Conservation (phyloP, 1,140 invertebrate genomes). For the Schlechtendalia chinensis region DNA sequence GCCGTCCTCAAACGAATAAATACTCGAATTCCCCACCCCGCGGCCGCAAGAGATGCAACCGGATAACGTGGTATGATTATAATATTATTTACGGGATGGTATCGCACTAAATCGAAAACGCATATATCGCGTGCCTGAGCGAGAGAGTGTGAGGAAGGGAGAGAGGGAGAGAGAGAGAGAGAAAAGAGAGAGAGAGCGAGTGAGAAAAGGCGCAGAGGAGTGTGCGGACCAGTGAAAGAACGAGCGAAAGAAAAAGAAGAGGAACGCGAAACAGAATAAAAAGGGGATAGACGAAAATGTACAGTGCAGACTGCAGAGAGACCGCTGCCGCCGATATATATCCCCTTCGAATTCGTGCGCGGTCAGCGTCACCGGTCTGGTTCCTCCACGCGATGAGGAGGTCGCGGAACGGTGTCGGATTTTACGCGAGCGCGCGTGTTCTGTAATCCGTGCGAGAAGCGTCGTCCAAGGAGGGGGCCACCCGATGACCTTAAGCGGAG, state of each 20-base stretch:
- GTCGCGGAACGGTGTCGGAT: slow-evolving; percentile 24
- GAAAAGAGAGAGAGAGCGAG: too few species aligned
- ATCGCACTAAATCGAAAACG: slow-evolving; percentile 15
- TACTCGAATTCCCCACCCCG: slow-evolving; percentile 25
- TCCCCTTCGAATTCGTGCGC: slow-evolving; percentile 11
- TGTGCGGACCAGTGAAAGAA: neutral
- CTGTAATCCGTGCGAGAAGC: slow-evolving; percentile 8
- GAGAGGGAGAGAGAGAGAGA: neutral
- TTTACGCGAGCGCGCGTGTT: slow-evolving; percentile 24
- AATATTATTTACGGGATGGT: neutral
- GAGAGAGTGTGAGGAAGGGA: neutral
- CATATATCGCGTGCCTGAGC: neutral
- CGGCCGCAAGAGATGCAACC: neutral
- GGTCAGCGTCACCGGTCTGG: neutral
- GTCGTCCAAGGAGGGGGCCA: neutral
- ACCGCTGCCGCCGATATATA: neutral
- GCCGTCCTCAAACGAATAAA: neutral
- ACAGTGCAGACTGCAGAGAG: neutral
- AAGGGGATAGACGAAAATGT: slow-evolving; percentile 27
- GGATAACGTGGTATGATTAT: neutral
- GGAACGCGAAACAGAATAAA: neutral
- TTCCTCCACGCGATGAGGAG: neutral
- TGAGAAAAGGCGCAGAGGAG: neutral
- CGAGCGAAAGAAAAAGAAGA: neutral
- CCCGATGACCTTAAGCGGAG: slow-evolving; percentile 16